These are phyloP conservation scores for Synergus japonicus DNA, from an alignment of 2,888 invertebrate species.

Conservation along the genomic window DNA sequence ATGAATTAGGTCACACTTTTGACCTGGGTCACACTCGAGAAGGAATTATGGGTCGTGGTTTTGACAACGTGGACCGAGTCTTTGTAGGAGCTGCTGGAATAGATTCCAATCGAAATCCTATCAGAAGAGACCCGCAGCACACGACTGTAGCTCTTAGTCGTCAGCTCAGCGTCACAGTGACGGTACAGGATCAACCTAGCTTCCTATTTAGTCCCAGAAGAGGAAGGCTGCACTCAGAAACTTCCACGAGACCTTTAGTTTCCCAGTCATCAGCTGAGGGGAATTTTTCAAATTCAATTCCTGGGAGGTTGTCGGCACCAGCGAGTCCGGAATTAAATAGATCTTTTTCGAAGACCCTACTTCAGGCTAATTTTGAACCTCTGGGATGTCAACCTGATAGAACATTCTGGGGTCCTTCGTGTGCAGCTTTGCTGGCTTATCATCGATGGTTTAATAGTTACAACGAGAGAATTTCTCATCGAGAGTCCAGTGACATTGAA, in stretches of 20 bases:
- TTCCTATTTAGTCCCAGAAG: slow-evolving; percentile 77
- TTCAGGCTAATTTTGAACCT: slow-evolving; percentile 43
- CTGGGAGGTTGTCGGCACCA: slow-evolving; percentile 72
- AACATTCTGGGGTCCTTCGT: slow-evolving; percentile 74
- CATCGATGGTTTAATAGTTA: slow-evolving; percentile 79
- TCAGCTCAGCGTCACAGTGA: slow-evolving; percentile 82
- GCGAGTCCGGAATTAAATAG: slow-evolving; percentile 74
- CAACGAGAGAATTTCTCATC: slow-evolving; percentile 65
- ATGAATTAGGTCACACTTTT: slow-evolving; percentile 96
- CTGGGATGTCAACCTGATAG: slow-evolving; percentile 64
- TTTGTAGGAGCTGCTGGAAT: slow-evolving; percentile 83
- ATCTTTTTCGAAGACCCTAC: slow-evolving; percentile 68
- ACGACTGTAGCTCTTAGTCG: slow-evolving; percentile 81
- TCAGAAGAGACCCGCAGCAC: slow-evolving; percentile 82
- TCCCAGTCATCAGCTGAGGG: slow-evolving; percentile 67
- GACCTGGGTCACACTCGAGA: slow-evolving; percentile 94
- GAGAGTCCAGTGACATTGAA: slow-evolving; percentile 63
- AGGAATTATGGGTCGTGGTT: slow-evolving; percentile 96
- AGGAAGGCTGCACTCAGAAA: slow-evolving; percentile 79
- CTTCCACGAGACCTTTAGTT: slow-evolving; percentile 75
- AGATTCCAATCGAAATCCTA: slow-evolving; percentile 81
- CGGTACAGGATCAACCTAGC: slow-evolving; percentile 80
- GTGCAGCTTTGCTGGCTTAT: slow-evolving; percentile 72
- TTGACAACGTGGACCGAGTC: slow-evolving; percentile 89
- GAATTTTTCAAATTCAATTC: slow-evolving; percentile 72